Base-by-base conservation (phyloP, 1,140 invertebrate genomes). In the Brachionus plicatilis region DNA sequence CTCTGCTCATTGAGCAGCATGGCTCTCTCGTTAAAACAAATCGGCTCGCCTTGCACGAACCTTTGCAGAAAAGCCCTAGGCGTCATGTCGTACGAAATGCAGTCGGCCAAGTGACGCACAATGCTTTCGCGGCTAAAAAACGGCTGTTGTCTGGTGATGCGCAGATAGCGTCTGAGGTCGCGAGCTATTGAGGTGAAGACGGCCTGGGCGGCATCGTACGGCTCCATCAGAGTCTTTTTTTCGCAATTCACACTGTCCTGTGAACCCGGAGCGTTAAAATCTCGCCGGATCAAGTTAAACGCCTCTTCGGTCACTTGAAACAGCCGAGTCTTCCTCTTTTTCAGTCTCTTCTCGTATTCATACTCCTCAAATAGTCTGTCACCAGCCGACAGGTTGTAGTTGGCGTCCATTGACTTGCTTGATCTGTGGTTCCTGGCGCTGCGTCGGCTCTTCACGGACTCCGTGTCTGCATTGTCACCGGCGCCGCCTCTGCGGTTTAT, bases 101-200 rank as follows among this genome's bases (percentile, higher is more conserved):
- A 99, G 83, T 93, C 92, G 0, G 96, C 94, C 82, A 99, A 90
- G 88, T 99, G 95, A 79, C 91, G 89, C 41, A 94, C 88, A 85
- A 99, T 96, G 11, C 94, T 93, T 87, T 98, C 96, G 85, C 96
- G 95, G 0, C 95, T 94, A 89, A 98, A 96, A 76, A 95, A 91
- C 0, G 96, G 96, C 88, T 98, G 96, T 88, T 98, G 96, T 1
- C 96, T 90, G 0, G 96, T 98, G 1, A 98, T 94, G 27, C 96
- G 92, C 56, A 99, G 90, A 90, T 96, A 99, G 89, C 99, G 99
- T 90, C 98, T 96, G 76, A 99, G 90, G 1, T 96, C 94, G 76
- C 96, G 92, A 0, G 96, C 95, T 91, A 99, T 93, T 0, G 95
- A 96, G 5, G 96, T 96, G 88, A 99, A 99, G 20, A 99, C 95